These are phyloP conservation scores for Oscheius sp. DNA, from an alignment of 2,888 invertebrate genomes.

Conservation along the genomic window DNA sequence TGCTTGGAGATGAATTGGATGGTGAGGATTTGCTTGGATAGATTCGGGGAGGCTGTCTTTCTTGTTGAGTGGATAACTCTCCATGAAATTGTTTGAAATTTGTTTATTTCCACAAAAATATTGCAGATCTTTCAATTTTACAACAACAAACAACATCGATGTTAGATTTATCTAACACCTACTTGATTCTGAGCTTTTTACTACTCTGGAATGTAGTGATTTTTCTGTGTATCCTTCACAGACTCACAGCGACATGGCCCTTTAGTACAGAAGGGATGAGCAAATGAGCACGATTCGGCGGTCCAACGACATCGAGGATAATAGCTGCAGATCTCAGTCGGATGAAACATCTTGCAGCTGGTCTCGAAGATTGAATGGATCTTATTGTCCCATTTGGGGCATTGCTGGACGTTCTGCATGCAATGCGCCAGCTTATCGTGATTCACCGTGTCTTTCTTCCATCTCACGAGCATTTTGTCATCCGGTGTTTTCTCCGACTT, in stretches of 20 bases:
- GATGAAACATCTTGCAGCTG: constrained; percentile 6
- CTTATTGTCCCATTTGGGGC: constrained; percentile 3
- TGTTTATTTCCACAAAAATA: no score
- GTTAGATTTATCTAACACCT: no score
- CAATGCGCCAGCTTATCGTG: not conserved
- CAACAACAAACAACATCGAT: no score
- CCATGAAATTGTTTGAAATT: no score
- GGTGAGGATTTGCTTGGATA: no score
- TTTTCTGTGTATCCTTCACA: not conserved
- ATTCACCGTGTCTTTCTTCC: constrained; percentile 3
- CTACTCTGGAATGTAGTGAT: not conserved
- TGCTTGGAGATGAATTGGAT: no score
- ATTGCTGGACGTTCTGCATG: not conserved
- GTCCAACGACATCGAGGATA: constrained; percentile 2
- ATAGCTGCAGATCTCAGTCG: not conserved
- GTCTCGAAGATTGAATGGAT: constrained; percentile 4
- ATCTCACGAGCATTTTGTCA: not conserved
- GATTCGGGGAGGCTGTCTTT: no score
- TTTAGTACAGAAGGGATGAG: not conserved
- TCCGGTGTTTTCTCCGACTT: not conserved
- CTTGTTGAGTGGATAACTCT: no score
- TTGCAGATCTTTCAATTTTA: no score
- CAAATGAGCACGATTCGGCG: constrained; percentile 1
- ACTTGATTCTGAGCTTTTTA: no score
- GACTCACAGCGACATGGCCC: not conserved